Evolutionary conservation across 2,113 vertebrate genomes (phyloP).

Genomic region (Ciconia stormi): DNA sequence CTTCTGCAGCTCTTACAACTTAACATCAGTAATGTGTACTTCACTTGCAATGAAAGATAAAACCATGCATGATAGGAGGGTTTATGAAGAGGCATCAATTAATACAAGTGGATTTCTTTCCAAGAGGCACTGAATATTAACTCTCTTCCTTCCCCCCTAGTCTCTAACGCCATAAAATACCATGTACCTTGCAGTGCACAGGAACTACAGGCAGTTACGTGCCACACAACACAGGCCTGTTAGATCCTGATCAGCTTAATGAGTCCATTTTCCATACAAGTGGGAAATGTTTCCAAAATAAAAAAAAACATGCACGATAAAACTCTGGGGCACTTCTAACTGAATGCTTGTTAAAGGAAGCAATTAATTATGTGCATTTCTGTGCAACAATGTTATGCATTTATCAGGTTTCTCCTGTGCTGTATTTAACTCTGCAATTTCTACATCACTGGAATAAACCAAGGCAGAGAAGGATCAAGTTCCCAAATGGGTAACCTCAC

Average conservation of each 20-base stretch:
- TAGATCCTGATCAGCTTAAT: neutral
- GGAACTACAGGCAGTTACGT: neutral
- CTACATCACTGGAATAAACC: neutral
- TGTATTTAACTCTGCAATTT: neutral
- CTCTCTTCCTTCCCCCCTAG: neutral
- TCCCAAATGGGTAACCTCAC: neutral
- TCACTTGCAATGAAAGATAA: neutral
- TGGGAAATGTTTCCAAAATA: neutral
- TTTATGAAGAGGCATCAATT: neutral
- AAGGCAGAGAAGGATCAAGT: neutral
- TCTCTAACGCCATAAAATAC: neutral
- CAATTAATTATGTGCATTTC: neutral
- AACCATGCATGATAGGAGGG: neutral
- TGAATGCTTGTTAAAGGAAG: neutral
- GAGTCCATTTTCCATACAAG: conserved; percentile 2
- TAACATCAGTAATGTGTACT: neutral
- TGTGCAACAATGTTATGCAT: neutral
- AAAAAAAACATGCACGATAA: neutral
- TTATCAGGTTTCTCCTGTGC: neutral
- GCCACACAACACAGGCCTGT: neutral
- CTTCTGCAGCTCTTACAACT: neutral
- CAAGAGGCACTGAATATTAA: neutral
- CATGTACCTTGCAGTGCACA: neutral
- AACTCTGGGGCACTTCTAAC: neutral
- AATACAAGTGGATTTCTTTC: neutral